A percentile compares a stretch with the other conserved stretches of the same genome.
Evolutionary conservation across 2,888 invertebrate species (phyloP).

Genomic region (Griposia aprilina): DNA sequence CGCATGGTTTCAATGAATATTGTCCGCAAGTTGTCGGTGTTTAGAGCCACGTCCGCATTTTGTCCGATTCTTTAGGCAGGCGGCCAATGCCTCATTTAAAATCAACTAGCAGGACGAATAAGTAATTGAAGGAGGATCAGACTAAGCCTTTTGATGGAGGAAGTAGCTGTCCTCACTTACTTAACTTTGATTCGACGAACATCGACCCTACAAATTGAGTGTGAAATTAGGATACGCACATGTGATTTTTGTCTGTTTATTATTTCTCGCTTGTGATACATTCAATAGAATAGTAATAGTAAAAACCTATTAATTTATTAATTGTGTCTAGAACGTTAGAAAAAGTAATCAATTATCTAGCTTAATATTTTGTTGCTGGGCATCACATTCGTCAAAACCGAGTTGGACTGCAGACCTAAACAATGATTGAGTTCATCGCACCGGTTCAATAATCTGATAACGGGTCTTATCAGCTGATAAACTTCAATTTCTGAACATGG

Average conservation of each 20-base stretch:
- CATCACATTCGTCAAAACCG: neutral
- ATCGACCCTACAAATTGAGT: constrained; percentile 53
- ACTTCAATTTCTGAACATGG: neutral
- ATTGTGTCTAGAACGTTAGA: neutral
- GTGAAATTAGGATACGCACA: constrained; percentile 56
- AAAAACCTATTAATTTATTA: neutral
- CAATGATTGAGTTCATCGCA: neutral
- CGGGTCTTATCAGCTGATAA: constrained; percentile 7
- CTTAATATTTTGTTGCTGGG: neutral
- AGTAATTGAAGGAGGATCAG: constrained; percentile 51
- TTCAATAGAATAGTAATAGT: neutral
- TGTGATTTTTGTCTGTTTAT: constrained; percentile 20
- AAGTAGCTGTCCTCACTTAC: constrained; percentile 56
- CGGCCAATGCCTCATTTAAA: constrained; percentile 38
- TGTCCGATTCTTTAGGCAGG: neutral
- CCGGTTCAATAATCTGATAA: constrained; percentile 14
- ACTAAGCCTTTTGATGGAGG: constrained; percentile 53
- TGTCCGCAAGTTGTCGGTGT: neutral
- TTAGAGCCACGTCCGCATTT: neutral
- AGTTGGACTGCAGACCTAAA: neutral
- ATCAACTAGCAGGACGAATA: constrained; percentile 53
- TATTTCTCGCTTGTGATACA: constrained; percentile 2
- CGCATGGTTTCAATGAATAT: too few relatives aligned
- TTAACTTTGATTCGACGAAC: constrained; percentile 56
- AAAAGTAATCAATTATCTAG: neutral